Percentiles rank a stretch among this genome's conserved stretches.
Conservation (phyloP, 1,140 invertebrate genomes). For the Stenopsyche tienmushanensis region DNA sequence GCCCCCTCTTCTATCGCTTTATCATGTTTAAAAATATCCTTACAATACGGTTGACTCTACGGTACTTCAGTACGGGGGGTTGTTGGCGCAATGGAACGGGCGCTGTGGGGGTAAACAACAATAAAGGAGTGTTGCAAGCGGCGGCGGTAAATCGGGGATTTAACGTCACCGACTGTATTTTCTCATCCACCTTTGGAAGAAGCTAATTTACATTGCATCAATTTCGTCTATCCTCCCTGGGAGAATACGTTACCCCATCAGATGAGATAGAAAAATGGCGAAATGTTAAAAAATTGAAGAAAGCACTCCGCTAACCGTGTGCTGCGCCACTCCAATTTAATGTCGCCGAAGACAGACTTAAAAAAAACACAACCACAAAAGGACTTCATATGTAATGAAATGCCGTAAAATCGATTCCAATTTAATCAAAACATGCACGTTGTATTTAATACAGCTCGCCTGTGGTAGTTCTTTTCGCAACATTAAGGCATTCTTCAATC, state of each 20-base stretch:
- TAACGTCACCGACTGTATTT: constrained; percentile 24
- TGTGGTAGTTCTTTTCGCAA: too few relatives aligned
- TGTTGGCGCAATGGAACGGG: background rate
- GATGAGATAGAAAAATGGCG: background rate
- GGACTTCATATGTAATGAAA: too few relatives aligned
- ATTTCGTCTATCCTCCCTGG: constrained; percentile 2
- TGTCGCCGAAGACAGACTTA: too few relatives aligned
- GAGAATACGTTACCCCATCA: constrained; percentile 1
- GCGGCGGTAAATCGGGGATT: constrained; percentile 21
- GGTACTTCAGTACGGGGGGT: background rate
- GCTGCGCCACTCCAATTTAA: background rate
- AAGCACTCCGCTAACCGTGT: background rate
- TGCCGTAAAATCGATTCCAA: too few relatives aligned
- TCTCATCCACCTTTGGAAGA: constrained; percentile 23
- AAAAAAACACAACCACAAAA: too few relatives aligned
- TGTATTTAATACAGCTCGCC: too few relatives aligned
- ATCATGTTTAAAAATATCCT: too few relatives aligned
- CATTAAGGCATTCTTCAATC: background rate
- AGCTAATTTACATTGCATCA: constrained; percentile 33
- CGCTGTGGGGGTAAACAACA: constrained; percentile 17
- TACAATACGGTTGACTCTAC: too few relatives aligned
- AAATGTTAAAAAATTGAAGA: too few relatives aligned
- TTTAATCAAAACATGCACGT: too few relatives aligned
- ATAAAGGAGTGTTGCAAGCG: constrained; percentile 19
- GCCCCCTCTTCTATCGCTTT: too few relatives aligned